Conservation (phyloP, 2,888 invertebrate species). For the Drosophila nigricruria region DNA sequence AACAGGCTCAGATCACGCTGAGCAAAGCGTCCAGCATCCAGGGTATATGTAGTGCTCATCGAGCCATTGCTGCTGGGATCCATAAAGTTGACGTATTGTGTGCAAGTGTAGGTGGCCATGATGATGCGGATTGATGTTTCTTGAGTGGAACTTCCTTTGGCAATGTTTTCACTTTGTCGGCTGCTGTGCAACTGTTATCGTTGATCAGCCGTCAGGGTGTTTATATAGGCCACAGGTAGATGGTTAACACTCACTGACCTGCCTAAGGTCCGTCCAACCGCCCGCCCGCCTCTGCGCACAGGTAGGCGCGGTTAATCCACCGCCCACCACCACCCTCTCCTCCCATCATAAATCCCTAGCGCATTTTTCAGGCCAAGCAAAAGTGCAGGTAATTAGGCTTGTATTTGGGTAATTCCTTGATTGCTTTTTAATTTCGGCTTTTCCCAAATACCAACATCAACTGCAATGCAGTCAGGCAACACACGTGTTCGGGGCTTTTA, state of each 20-base stretch:
- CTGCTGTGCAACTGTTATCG: constrained; percentile 54
- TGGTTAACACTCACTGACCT: constrained; percentile 10
- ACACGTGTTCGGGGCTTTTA: constrained; percentile 37
- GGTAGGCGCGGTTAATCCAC: constrained; percentile 29
- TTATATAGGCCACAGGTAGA: constrained; percentile 41
- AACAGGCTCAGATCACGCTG: constrained; percentile 68
- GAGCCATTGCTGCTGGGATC: constrained; percentile 9
- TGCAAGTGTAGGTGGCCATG: constrained; percentile 52
- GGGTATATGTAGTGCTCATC: constrained; percentile 44
- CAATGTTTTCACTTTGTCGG: constrained; percentile 26
- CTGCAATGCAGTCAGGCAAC: not conserved
- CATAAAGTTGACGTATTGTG: constrained; percentile 48
- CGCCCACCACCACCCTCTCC: not conserved
- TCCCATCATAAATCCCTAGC: constrained; percentile 10
- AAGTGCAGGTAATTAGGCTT: constrained; percentile 32
- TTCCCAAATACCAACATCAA: constrained; percentile 26
- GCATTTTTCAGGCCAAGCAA: constrained; percentile 29
- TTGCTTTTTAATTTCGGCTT: constrained; percentile 61
- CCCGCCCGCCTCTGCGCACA: not conserved
- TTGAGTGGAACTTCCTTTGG: not conserved
- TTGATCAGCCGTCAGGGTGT: not conserved
- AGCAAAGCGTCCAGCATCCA: constrained; percentile 55
- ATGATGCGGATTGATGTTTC: not conserved
- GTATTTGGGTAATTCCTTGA: constrained; percentile 51
- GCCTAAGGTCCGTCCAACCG: no score